phyloP scores from a whole-genome alignment of 2,888 invertebrate genomes.

The Zhuqinia jingwanae region DNA sequence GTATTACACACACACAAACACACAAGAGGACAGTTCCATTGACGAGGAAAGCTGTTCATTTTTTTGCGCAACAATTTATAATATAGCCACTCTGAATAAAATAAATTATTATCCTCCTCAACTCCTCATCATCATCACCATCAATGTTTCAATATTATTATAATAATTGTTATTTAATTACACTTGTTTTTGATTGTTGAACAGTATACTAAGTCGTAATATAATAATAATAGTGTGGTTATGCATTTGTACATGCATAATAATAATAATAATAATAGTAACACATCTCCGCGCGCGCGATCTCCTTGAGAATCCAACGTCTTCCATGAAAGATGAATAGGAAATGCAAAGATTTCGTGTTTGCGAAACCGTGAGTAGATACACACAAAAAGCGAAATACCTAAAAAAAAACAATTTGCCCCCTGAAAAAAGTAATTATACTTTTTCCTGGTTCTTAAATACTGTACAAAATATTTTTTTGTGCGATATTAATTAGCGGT shows the following conservation, averaged over 20 bases:
- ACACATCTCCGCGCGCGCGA: too few relatives aligned
- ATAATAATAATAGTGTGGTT: too few relatives aligned
- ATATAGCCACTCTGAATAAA: neutral
- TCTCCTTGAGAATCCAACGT: neutral
- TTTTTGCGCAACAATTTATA: too few relatives aligned
- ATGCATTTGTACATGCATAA: too few relatives aligned
- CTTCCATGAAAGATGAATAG: constrained; percentile 55
- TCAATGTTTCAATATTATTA: too few relatives aligned
- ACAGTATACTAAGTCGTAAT: too few relatives aligned
- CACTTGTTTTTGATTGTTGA: too few relatives aligned
- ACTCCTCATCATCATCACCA: neutral
- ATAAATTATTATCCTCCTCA: neutral
- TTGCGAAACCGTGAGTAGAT: constrained; percentile 71
- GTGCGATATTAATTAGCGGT: too few relatives aligned
- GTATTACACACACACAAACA: neutral
- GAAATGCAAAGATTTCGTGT: constrained; percentile 52
- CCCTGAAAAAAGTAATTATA: constrained; percentile 30
- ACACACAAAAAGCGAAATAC: constrained; percentile 25
- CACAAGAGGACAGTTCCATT: too few relatives aligned
- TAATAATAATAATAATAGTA: too few relatives aligned
- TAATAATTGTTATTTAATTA: too few relatives aligned
- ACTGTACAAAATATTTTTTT: neutral
- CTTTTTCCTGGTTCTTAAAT: constrained; percentile 17
- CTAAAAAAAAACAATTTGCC: constrained; percentile 9
- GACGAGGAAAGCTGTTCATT: too few relatives aligned